A percentile compares a stretch with the other conserved stretches of the same genome.
Conservation (phyloP, 2,113 vertebrate species). For the Ia io region DNA sequence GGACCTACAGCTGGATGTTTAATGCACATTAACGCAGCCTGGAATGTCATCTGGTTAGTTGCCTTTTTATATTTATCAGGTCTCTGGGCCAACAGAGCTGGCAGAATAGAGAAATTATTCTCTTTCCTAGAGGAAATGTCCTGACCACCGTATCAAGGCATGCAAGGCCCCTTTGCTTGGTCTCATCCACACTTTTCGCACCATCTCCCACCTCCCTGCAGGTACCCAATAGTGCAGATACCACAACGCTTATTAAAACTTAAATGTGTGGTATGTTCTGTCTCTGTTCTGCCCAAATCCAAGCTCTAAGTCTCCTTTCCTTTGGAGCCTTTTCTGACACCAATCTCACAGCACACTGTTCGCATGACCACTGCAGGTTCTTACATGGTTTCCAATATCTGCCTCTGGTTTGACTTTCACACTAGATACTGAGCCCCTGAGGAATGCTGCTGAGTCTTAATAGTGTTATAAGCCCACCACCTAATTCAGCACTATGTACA, state of each 20-base stretch:
- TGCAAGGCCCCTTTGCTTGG: neutral
- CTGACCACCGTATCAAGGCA: neutral
- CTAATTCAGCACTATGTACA: neutral
- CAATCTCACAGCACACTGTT: rapidly evolving
- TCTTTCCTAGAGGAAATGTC: neutral
- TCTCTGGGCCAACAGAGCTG: neutral
- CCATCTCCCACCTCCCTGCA: too few relatives aligned
- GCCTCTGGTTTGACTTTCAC: neutral
- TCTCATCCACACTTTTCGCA: neutral
- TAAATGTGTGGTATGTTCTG: too few relatives aligned
- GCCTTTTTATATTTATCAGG: neutral
- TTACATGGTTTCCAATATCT: neutral
- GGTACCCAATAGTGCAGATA: too few relatives aligned
- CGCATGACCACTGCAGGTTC: rapidly evolving
- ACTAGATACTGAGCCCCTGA: neutral
- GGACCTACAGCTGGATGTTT: neutral
- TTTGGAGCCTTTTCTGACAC: neutral
- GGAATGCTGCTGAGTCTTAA: neutral
- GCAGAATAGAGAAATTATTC: neutral
- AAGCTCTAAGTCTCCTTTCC: neutral
- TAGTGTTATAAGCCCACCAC: neutral
- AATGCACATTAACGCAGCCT: neutral
- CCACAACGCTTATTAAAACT: neutral
- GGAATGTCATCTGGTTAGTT: neutral
- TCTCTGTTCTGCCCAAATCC: neutral